Conservation (phyloP, 2,113 vertebrate genomes). For the Petroica traversi region DNA sequence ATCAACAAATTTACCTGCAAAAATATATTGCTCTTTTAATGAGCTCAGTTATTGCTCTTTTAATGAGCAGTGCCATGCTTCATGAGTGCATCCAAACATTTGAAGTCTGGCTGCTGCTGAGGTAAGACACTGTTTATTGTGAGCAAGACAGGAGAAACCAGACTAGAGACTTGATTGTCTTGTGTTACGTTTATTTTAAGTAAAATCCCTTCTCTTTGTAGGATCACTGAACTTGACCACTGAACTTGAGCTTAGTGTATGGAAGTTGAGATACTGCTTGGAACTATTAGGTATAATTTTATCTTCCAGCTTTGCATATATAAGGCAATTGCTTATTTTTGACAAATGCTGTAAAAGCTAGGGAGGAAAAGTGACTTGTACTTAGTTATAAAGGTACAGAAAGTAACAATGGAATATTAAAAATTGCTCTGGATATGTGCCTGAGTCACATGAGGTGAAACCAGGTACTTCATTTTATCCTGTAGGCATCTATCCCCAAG, state of each 20-base stretch:
- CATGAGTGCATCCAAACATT: not conserved
- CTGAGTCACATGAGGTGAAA: not conserved
- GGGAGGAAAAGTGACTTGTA: not conserved
- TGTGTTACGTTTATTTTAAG: not conserved
- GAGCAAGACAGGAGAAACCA: not conserved
- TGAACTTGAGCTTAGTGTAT: not conserved
- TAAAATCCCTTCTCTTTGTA: not conserved
- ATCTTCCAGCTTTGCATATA: not conserved
- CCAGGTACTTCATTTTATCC: not conserved
- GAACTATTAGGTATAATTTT: not conserved
- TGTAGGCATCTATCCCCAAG: not conserved
- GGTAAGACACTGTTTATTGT: not conserved
- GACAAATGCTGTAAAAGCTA: not conserved
- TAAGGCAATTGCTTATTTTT: not conserved
- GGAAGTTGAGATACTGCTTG: not conserved
- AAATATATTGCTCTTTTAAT: too few relatives aligned
- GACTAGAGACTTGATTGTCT: accelerated
- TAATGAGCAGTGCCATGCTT: not conserved
- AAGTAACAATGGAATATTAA: not conserved
- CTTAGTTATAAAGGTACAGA: not conserved
- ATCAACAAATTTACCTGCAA: not conserved
- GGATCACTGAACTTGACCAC: not conserved
- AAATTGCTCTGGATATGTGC: not conserved
- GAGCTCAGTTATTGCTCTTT: not conserved
- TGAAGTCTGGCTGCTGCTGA: not conserved